Evolutionary conservation across 2,113 vertebrate species (phyloP).

Genomic region (Nettapus auritus): DNA sequence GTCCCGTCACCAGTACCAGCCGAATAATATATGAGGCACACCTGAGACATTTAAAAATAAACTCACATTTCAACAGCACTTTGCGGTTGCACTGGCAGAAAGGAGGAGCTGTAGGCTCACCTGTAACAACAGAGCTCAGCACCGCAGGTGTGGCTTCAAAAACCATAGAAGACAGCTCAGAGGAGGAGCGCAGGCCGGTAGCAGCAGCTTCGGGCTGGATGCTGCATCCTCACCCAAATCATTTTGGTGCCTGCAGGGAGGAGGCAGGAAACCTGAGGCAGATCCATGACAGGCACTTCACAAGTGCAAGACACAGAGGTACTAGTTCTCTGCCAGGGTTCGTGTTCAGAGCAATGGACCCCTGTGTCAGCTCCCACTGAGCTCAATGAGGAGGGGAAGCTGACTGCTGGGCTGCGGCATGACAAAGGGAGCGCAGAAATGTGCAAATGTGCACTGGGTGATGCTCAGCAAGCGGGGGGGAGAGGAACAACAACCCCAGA

Average conservation of each 20-base stretch:
- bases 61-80: background rate
- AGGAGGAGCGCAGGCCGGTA: background rate
- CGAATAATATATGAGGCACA: background rate
- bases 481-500: background rate
- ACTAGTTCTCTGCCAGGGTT: background rate
- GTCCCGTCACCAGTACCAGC: background rate
- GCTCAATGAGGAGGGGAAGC: background rate
- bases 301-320: background rate
- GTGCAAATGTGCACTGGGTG: background rate
- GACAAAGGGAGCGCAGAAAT: background rate
- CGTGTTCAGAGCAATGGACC: background rate
- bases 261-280: background rate
- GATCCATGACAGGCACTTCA: rapidly evolving
- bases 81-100: background rate
- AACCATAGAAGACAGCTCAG: background rate
- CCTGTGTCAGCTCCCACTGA: background rate
- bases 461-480: background rate
- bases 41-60: background rate
- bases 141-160: background rate
- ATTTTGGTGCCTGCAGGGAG: background rate
- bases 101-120: background rate
- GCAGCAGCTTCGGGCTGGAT: background rate
- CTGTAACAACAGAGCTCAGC: no score
- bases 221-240: background rate
- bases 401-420: background rate